Percentiles rank a stretch among this genome's conserved stretches.
Evolutionary conservation across 2,113 vertebrate genomes (phyloP).

Genomic region (Xiphophorus couchianus): DNA sequence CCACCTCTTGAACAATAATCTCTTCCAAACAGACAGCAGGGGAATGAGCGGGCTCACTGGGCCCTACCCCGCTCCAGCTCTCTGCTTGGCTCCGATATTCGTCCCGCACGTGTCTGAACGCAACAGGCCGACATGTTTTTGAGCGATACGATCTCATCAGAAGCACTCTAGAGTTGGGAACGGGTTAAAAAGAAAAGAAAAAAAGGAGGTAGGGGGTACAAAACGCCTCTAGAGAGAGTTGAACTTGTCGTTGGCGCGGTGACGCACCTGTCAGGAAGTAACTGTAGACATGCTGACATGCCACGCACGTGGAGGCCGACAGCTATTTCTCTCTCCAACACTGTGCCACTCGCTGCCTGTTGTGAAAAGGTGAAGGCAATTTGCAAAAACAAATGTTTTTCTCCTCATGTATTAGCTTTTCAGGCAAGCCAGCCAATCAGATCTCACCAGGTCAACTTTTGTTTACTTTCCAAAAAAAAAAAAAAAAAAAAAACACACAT

Average conservation of each 20-base stretch:
- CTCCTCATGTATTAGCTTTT: neutral
- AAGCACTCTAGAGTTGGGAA: neutral
- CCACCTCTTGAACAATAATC: neutral
- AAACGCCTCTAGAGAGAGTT: too few relatives aligned
- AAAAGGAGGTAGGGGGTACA: neutral
- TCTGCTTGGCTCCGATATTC: neutral
- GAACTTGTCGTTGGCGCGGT: neutral
- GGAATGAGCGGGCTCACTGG: neutral
- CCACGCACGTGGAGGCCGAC: neutral
- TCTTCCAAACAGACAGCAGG: constrained; percentile 6
- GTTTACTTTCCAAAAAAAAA: too few relatives aligned
- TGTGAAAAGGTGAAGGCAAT: neutral
- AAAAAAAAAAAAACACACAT: neutral
- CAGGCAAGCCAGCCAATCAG: neutral
- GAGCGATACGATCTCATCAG: neutral
- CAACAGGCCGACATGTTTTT: neutral
- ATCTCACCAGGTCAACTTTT: neutral
- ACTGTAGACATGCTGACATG: neutral
- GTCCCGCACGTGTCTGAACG: neutral
- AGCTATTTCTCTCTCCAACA: neutral
- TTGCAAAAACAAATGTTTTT: too few relatives aligned
- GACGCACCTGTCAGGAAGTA: constrained; percentile 38
- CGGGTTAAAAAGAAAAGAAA: too few relatives aligned
- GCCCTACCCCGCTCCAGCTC: neutral
- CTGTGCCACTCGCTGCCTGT: neutral